phyloP scores from a whole-genome alignment of 2,888 invertebrate species.

The Ceraclea dissimilis region DNA sequence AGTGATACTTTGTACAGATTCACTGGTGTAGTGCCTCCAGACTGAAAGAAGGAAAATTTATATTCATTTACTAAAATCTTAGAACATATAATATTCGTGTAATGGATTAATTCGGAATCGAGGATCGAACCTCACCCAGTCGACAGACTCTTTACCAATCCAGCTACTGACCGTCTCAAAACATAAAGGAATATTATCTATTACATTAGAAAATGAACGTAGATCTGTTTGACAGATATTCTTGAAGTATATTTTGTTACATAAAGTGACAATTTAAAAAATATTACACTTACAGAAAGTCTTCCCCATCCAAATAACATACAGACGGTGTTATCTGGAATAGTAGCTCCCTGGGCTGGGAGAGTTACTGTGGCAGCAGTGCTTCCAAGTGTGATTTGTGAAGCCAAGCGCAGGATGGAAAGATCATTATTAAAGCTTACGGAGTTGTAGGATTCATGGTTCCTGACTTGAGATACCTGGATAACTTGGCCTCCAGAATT shows the following conservation, averaged over 20 bases:
- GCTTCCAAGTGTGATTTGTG: slow-evolving; percentile 32
- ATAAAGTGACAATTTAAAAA: too few species aligned
- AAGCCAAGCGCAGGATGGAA: slow-evolving; percentile 33
- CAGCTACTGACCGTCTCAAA: too few species aligned
- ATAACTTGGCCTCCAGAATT: slow-evolving; percentile 36
- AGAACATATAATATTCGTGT: too few species aligned
- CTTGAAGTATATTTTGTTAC: too few species aligned
- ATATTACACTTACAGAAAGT: too few species aligned
- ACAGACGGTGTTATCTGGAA: slow-evolving; percentile 35
- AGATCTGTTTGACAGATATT: too few species aligned
- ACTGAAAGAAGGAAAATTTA: slow-evolving; percentile 6
- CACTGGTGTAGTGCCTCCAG: slow-evolving; percentile 10
- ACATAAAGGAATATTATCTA: too few species aligned
- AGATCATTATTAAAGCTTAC: slow-evolving; percentile 37
- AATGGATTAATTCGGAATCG: too few species aligned
- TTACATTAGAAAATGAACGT: too few species aligned
- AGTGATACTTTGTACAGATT: slow-evolving; percentile 14
- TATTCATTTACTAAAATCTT: background rate
- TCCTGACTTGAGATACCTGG: slow-evolving; percentile 31
- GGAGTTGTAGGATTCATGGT: slow-evolving; percentile 33
- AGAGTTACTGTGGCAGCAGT: slow-evolving; percentile 32
- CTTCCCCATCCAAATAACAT: slow-evolving; percentile 41
- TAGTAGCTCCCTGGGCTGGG: slow-evolving; percentile 30
- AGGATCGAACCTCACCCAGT: too few species aligned
- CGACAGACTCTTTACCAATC: too few species aligned